Base-by-base conservation (phyloP, 2,888 invertebrate genomes). In the Cephus nigrinus region DNA sequence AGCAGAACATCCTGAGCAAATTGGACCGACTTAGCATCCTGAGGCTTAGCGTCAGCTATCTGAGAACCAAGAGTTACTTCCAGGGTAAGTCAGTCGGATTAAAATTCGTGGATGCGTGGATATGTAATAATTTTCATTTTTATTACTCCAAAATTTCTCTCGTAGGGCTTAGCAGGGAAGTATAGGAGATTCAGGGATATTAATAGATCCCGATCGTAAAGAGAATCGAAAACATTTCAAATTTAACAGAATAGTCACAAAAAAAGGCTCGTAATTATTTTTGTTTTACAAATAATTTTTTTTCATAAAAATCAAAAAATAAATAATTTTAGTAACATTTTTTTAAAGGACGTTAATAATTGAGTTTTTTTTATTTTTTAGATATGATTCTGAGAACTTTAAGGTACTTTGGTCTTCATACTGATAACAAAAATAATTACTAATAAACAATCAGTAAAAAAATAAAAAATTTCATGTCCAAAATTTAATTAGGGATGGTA, bases 11-110 rank as follows among this genome's bases (percentile, higher is more conserved):
- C 91, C 96, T 99, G 87, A 98, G 98, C 92, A 99, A 99, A 93
- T 94, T 99, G 91, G 99, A 99, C 94, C 95, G 99, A 88, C 95
- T 99, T 85, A 99, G 98, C 91, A 99, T 99, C 89, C 94, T 99
- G 87, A 95, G 99, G 90, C 95, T 99, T 83, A 98, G 98, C 78
- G 99, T 99, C 93, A 98, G 98, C 93, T 99, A 99, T 92, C 95
- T 99, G 87, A 95, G 99, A 89, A 99, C 98, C 90, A 99, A 99
- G 93, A 98, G 98, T 93, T 99, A 99, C 94, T 99, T 99, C 93
- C 98, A 99, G 97, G 98, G 99, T 99, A 93, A 94, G 95, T 89
- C 4, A 30, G 12, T 71, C 31, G 3, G 31, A 71, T n/a, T 30
- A 5, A 55, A 55, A 55, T 55, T 55, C 23, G 40, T 23, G 2